Evolutionary conservation across 2,113 vertebrate species (phyloP), one percentile per base, ranked within the genome.

Genomic region (Leptobrachium leishanense): DNA sequence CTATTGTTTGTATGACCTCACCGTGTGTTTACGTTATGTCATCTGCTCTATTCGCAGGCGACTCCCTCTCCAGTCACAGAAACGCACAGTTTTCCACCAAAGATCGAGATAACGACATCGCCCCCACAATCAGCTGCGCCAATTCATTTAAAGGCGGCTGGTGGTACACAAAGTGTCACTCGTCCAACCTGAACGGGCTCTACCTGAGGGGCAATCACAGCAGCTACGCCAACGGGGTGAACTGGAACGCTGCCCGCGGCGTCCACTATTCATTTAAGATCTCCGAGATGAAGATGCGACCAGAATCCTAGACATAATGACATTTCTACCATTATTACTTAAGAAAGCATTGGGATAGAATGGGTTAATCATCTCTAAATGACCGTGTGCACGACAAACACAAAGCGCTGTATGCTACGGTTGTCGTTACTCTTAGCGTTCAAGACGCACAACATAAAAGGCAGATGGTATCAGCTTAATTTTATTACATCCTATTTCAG

Each of bases 181-280:
- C 0, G 0, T 53, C 79, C 1, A 81, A 81, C 63, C 79, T 81
- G 11, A 81, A 81, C 67, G 79, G 79, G 20, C 39, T 74, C 31
- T 81, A 81, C 59, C 57, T 46, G 43, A 9, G n/a, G 41, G 44
- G 44, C 3, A 8, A 46, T 46, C 68, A 46, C 43, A 72, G 15
- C 6, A 11, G 42, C 12, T 4, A n/a, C 62, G 68, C 57, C 1
- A n/a, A 72, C 11, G 68, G 77, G 0, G 59, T 72, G 42, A 72
- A 72, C 68, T 79, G 68, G 77, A 2, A 2, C 0, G 2, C 55
- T 50, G 68, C 39, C 20, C 71, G 43, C 12, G 57, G 69, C 8
- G 3, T 5, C 44, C 3, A 46, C 8, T 79, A 79, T 46, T 71
- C 68, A 0, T 72, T 11, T n/a, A 79, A 79, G 44, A 46, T 46